Base-by-base conservation (phyloP, 2,888 invertebrate species). In the Tineola bisselliella region DNA sequence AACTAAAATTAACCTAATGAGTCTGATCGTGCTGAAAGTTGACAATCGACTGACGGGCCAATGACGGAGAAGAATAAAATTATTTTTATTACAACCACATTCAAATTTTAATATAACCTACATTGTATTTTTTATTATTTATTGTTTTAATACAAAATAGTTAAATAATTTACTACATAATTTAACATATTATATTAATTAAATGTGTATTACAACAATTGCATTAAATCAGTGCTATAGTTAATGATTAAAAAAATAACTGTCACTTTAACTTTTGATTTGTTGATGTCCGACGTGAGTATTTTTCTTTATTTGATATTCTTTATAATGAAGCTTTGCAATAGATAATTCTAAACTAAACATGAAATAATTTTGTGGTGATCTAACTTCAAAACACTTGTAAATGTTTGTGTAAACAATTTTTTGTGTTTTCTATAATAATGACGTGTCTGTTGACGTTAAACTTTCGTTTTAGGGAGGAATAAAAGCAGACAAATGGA, bases 1-100 rank as follows among this genome's bases (percentile, higher is more conserved):
- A 84, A 76, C 77, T 78, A 81, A 87, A 87, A 83, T 84, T 84
- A 87, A 87, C 84, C 87, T 84, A 86, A 83, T 87, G 87, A 87
- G 87, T 87, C 87, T 74, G 87, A 87, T 79, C 87, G 87, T 78
- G 76, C 82, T 83, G 84, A 81, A 82, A 82, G 87, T 87, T 88
- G 87, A 88, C 87, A 88, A 88, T 86, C 87, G 87, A 87, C 87
- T 87, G 82, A 83, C 81, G 76, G 72, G 31, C n/a, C n/a, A 12
- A n/a, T 38, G 25, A 25, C 25, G 25, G 25, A 2, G 25, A 25
- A 25, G 25, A 25, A 6, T 2, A 25, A 38, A 38, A 38, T 38
- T 38, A n/a, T 38, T 38, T 38, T 38, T 38, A 38, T 4, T 38
- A 38, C 10, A 10, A 38, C 38, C 38, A 38, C n/a, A 12, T 6